Evolutionary conservation across 53 echinoderm and acorn worm genomes (phyloP).

Genomic region (Paracentrotus lividus): DNA sequence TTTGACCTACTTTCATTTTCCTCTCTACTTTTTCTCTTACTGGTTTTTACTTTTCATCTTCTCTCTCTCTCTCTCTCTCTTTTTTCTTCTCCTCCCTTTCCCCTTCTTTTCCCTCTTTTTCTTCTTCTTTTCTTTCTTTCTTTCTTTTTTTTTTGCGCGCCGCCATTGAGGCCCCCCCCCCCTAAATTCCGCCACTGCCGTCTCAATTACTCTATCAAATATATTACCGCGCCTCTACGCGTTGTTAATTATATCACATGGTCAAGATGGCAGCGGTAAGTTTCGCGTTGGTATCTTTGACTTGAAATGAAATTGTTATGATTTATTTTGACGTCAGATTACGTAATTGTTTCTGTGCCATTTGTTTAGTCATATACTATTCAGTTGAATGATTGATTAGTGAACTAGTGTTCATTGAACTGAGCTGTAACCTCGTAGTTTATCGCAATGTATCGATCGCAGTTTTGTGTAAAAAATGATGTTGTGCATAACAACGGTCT

Average conservation of each 20-base stretch:
- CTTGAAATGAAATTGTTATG: neutral
- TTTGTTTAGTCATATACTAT: neutral
- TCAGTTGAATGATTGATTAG: neutral
- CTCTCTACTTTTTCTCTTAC: neutral
- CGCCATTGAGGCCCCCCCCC: too few relatives aligned
- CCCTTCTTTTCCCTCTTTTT: too few relatives aligned
- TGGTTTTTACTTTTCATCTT: neutral
- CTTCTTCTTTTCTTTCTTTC: neutral
- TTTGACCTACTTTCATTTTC: too few relatives aligned
- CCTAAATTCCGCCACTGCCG: neutral
- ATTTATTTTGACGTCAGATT: neutral
- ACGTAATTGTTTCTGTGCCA: neutral
- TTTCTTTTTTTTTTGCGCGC: neutral
- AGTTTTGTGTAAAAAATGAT: neutral
- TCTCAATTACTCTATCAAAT: neutral
- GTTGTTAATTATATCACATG: neutral
- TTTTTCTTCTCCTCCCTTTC: neutral
- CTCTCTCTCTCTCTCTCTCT: conserved; percentile 6
- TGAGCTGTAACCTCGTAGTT: neutral
- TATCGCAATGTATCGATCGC: neutral
- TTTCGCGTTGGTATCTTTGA: conserved; percentile 38
- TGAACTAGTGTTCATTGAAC: neutral
- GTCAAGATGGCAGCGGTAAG: conserved; percentile 73
- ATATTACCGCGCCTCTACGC: neutral
- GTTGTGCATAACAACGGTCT: conserved; percentile 14